Evolutionary conservation across 2,888 invertebrate species (phyloP).

Genomic region (Habrosyne pyritoides): DNA sequence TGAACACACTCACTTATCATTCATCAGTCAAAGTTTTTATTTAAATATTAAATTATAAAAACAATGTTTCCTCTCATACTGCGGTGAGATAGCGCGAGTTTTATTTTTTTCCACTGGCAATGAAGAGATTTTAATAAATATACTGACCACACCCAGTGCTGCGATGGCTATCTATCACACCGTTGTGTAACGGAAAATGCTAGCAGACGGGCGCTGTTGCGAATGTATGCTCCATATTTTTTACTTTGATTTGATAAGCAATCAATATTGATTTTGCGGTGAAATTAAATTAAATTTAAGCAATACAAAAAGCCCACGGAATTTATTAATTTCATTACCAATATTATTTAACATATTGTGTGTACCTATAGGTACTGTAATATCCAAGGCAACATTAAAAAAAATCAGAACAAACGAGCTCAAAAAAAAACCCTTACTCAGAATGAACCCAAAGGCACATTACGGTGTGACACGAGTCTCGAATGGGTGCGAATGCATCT

Average conservation of each 20-base stretch:
- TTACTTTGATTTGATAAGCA: neutral
- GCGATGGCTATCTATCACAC: constrained; percentile 43
- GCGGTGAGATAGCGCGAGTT: constrained; percentile 38
- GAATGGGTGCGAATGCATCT: constrained; percentile 65
- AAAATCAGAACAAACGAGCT: no score
- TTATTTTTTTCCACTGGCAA: constrained; percentile 53
- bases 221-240: neutral
- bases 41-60: constrained; percentile 28
- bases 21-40: constrained; percentile 10
- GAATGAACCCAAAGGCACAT: no score
- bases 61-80: constrained; percentile 25
- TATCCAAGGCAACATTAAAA: no score
- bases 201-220: neutral
- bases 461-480: constrained; percentile 48
- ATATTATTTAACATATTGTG: no score
- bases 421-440: no score
- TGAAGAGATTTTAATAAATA: constrained; percentile 78
- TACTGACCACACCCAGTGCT: constrained; percentile 60
- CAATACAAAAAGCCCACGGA: no score
- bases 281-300: neutral
- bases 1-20: constrained; percentile 10
- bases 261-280: neutral
- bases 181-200: constrained; percentile 20
- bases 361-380: no score
- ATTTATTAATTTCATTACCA: no score